Evolutionary conservation across 2,797 vertebrate species (phyloP).

Genomic region (Huso huso): DNA sequence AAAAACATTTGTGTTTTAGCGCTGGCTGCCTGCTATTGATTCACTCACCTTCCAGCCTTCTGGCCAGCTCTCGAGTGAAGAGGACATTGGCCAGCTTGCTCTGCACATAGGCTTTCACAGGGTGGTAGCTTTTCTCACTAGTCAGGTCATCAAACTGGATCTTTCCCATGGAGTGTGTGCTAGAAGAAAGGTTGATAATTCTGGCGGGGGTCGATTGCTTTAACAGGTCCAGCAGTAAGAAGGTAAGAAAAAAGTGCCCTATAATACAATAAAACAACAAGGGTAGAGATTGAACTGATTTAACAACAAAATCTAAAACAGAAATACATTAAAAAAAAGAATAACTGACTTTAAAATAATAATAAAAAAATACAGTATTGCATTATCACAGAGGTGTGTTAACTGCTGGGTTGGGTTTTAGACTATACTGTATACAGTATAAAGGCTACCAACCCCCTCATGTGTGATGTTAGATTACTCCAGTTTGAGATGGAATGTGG

Average conservation of each 20-base stretch:
- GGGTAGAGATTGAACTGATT: too few relatives aligned
- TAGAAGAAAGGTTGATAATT: slow-evolving; percentile 56
- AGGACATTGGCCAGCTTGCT: slow-evolving; percentile 62
- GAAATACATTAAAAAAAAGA: too few relatives aligned
- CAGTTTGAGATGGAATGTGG: too few relatives aligned
- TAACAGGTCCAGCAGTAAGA: slow-evolving; percentile 57
- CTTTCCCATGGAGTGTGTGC: slow-evolving; percentile 48
- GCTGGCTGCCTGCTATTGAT: too few relatives aligned
- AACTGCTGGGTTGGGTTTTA: background rate
- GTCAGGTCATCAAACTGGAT: slow-evolving; percentile 61
- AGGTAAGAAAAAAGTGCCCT: slow-evolving; percentile 67
- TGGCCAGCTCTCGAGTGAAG: slow-evolving; percentile 57
- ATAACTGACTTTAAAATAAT: too few relatives aligned
- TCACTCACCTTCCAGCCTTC: slow-evolving; percentile 48
- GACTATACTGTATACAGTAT: background rate
- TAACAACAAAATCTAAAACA: too few relatives aligned
- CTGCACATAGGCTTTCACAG: slow-evolving; percentile 49
- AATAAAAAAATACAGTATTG: background rate
- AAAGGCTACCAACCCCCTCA: too few relatives aligned
- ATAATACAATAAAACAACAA: slow-evolving; percentile 5
- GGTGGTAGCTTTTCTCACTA: slow-evolving; percentile 46
- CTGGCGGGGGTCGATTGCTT: slow-evolving; percentile 60
- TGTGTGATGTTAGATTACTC: too few relatives aligned
- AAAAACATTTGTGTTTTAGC: too few relatives aligned
- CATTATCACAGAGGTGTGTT: background rate